A percentile compares a stretch with the other conserved stretches of the same genome.
Conservation (phyloP, 2,888 invertebrate species). For the Drosophila buzzatii region DNA sequence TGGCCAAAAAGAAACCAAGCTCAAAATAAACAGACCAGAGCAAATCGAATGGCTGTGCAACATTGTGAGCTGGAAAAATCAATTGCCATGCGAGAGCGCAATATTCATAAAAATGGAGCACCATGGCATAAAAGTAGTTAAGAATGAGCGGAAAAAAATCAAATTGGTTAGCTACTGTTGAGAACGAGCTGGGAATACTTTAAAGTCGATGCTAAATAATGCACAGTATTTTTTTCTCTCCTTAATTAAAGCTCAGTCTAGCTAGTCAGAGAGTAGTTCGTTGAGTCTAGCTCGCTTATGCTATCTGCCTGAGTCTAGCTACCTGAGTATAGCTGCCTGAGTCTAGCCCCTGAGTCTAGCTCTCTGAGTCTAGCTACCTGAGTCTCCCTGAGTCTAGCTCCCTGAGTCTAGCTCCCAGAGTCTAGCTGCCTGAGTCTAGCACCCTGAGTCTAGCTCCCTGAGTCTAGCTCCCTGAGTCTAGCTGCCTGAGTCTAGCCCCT, state of each 20-base stretch:
- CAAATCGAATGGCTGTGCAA: constrained; percentile 30
- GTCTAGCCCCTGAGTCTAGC: not conserved
- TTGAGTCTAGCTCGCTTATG: no score
- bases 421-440: not conserved
- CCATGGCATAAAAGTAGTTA: constrained; percentile 2
- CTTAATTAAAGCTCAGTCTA: no score
- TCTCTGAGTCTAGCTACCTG: not conserved
- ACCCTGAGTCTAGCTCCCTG: not conserved
- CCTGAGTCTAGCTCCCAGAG: not conserved
- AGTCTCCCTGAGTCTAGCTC: not conserved
- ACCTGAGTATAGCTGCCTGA: not conserved
- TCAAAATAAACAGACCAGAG: constrained; percentile 39
- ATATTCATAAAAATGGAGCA: constrained; percentile 3
- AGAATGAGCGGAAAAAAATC: not conserved
- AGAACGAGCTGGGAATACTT: not conserved
- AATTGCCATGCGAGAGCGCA: constrained; percentile 23
- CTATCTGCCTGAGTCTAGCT: not conserved
- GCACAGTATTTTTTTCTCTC: no score
- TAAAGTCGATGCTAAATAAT: not conserved
- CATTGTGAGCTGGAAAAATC: constrained; percentile 28
- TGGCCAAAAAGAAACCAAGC: constrained; percentile 1
- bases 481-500: no score
- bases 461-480: no score
- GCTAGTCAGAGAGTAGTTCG: no score
- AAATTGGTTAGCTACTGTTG: not conserved